phyloP scores from a whole-genome alignment of 2,113 vertebrate genomes.

The Glaucidium brasilianum region DNA sequence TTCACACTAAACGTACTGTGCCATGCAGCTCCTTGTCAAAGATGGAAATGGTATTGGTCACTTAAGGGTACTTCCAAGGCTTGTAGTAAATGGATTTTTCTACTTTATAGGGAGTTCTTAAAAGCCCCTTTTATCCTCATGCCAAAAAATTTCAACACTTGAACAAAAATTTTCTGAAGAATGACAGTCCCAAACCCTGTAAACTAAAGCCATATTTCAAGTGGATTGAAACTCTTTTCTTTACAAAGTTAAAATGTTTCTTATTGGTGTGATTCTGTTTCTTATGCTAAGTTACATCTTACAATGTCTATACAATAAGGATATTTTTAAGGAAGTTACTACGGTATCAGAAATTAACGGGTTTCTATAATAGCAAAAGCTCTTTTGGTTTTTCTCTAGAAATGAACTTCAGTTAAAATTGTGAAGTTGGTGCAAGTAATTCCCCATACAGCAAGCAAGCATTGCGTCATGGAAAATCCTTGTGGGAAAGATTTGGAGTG shows the following conservation, averaged over 20 bases:
- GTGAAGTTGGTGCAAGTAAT: neutral
- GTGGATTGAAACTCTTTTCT: neutral
- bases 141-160: neutral
- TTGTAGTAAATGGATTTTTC: neutral
- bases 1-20: neutral
- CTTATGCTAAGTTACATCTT: neutral
- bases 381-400: neutral
- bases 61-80: neutral
- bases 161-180: neutral
- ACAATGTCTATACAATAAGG: neutral
- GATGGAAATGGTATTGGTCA: neutral
- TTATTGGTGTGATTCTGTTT: neutral
- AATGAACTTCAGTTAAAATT: neutral
- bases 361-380: neutral
- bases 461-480: neutral
- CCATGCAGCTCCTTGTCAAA: neutral
- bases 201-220: neutral
- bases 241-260: neutral
- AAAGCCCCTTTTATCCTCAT: neutral
- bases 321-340: neutral
- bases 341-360: accelerated
- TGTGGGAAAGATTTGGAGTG: neutral
- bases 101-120: neutral
- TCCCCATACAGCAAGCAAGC: neutral
- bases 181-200: neutral